Evolutionary conservation across 2,797 vertebrate genomes (phyloP).

Genomic region (Epinephelus malabaricus): DNA sequence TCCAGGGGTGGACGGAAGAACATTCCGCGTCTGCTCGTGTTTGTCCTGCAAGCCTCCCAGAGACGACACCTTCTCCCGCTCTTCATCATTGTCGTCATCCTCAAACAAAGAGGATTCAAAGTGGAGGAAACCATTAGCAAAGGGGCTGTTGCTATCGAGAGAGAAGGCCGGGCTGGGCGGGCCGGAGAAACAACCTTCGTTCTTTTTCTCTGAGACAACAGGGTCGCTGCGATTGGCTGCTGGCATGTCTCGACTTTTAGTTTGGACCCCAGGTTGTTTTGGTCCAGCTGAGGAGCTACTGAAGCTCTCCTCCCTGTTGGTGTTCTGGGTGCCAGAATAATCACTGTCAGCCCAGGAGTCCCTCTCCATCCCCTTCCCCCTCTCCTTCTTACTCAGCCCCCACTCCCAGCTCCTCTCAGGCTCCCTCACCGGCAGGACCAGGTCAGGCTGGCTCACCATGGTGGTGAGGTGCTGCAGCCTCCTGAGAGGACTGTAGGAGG

Average conservation of each 20-base stretch:
- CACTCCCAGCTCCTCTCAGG: constrained; percentile 70
- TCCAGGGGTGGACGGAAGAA: constrained; percentile 21
- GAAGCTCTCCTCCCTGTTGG: constrained; percentile 37
- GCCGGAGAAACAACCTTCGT: constrained; percentile 71
- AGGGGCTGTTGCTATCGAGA: constrained; percentile 85
- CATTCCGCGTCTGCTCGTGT: not conserved
- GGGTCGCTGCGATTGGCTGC: constrained; percentile 30
- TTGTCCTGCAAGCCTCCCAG: constrained; percentile 39
- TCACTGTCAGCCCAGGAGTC: constrained; percentile 63
- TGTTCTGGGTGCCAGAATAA: constrained; percentile 50
- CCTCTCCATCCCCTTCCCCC: constrained; percentile 29
- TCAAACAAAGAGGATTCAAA: constrained; percentile 89
- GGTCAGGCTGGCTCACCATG: constrained; percentile 89
- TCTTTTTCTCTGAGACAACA: constrained; percentile 59
- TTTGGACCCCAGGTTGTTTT: constrained; percentile 35
- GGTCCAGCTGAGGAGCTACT: constrained; percentile 27
- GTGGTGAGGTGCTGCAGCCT: constrained; percentile 92
- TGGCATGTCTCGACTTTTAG: constrained; percentile 28
- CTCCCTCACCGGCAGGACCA: constrained; percentile 68
- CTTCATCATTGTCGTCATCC: constrained; percentile 77
- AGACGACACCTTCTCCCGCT: not conserved
- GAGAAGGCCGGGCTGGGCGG: constrained; percentile 86
- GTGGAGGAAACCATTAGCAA: constrained; percentile 86
- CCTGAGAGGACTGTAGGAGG: constrained; percentile 90
- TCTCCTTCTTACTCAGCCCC: constrained; percentile 51